Conservation (phyloP, 2,888 invertebrate genomes). For the Tinea pellionella region DNA sequence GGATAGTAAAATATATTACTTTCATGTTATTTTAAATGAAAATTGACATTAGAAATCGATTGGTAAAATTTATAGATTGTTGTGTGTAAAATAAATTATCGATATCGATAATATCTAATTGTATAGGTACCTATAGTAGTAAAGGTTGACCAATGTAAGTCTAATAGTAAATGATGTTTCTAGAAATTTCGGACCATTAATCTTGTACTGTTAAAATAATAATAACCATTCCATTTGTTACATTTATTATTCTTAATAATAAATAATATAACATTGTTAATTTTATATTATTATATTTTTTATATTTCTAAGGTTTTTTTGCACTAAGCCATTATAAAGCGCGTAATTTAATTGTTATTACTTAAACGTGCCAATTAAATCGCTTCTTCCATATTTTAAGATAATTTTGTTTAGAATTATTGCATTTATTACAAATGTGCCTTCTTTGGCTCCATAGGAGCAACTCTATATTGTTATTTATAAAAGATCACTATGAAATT, state of each 20-base stretch:
- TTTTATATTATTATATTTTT: neutral
- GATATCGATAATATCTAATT: too few species aligned
- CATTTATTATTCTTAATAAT: neutral
- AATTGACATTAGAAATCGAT: too few species aligned
- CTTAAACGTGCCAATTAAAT: neutral
- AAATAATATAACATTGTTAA: slow-evolving; percentile 13
- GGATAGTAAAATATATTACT: too few species aligned
- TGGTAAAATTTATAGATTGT: too few species aligned
- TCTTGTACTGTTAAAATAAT: slow-evolving; percentile 25
- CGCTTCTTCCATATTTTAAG: slow-evolving; percentile 11
- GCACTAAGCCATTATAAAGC: neutral
- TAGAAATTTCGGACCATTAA: neutral
- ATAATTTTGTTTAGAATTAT: slow-evolving; percentile 3
- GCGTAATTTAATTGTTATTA: neutral
- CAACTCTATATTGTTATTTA: slow-evolving; percentile 13
- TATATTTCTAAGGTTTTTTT: neutral
- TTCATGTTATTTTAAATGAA: too few species aligned
- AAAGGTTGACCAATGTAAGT: neutral
- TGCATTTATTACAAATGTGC: slow-evolving; percentile 9
- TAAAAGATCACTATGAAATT: neutral
- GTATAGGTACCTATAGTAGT: neutral
- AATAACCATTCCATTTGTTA: slow-evolving; percentile 35
- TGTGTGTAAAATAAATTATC: too few species aligned
- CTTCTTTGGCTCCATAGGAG: slow-evolving; percentile 15
- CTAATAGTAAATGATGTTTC: neutral